Evolutionary conservation across 2,113 vertebrate genomes (phyloP).

Genomic region (Melanotaenia duboulayi): DNA sequence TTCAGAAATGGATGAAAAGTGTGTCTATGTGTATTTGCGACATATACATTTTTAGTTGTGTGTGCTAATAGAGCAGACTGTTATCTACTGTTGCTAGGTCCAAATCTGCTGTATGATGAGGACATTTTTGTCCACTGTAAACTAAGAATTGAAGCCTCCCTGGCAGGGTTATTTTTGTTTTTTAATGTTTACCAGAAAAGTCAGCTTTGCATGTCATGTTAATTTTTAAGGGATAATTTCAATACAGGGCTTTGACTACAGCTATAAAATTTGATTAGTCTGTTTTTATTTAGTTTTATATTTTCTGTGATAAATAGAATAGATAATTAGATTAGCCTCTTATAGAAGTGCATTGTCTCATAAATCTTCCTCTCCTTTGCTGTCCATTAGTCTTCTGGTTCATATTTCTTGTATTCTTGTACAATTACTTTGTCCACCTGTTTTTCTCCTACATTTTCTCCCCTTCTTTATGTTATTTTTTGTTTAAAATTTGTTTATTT

Average conservation of each 20-base stretch:
- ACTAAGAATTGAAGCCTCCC: conserved; percentile 32
- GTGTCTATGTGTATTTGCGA: neutral
- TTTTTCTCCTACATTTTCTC: neutral
- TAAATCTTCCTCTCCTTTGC: neutral
- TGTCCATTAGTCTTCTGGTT: neutral
- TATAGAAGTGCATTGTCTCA: neutral
- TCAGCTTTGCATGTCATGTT: conserved; percentile 1
- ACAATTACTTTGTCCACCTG: neutral
- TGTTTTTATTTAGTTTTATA: neutral
- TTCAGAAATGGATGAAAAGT: neutral
- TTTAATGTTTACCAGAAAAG: conserved; percentile 5
- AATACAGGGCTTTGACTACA: neutral
- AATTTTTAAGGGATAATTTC: neutral
- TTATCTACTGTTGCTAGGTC: conserved; percentile 17
- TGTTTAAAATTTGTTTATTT: conserved; percentile 2
- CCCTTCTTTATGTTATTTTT: neutral
- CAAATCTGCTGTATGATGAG: too few species aligned
- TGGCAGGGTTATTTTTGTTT: neutral
- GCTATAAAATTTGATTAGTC: neutral
- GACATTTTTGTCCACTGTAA: conserved; percentile 47
- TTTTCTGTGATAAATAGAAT: neutral
- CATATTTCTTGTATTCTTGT: neutral
- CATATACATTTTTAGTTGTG: neutral
- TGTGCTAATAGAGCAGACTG: conserved; percentile 1
- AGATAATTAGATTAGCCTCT: neutral